Conservation (phyloP, 2,113 vertebrate genomes). For the Notothenia rossii region DNA sequence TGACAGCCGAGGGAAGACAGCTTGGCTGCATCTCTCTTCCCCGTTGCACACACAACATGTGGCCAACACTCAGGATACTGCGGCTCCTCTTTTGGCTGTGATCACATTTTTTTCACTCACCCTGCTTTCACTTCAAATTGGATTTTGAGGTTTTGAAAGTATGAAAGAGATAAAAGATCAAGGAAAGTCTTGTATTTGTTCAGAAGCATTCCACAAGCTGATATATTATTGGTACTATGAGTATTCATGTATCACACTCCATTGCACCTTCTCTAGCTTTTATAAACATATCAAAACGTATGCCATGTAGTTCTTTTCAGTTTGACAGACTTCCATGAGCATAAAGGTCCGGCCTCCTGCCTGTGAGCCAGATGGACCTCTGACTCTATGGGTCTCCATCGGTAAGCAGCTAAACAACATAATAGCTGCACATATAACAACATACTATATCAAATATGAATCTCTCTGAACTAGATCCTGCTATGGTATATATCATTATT, state of each 20-base stretch:
- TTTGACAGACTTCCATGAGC: background rate
- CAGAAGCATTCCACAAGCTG: background rate
- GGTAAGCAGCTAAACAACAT: background rate
- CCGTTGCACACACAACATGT: constrained; percentile 48
- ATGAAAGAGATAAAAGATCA: background rate
- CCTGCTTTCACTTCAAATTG: background rate
- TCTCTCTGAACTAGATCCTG: background rate
- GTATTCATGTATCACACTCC: too few species aligned
- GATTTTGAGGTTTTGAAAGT: background rate
- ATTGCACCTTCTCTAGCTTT: background rate
- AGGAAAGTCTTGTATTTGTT: background rate
- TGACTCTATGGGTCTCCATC: background rate
- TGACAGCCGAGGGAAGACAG: constrained; percentile 72
- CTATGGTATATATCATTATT: too few species aligned
- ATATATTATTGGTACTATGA: background rate
- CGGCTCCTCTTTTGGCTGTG: background rate
- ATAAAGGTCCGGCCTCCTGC: too few species aligned
- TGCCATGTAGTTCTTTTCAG: background rate
- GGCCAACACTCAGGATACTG: constrained; percentile 6
- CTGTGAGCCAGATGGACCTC: background rate
- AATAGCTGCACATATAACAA: background rate
- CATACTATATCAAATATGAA: background rate
- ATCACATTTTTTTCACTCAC: background rate
- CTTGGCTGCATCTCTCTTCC: constrained; percentile 57
- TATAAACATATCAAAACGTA: background rate